These are phyloP conservation scores for Callipepla californica DNA, from an alignment of 2,113 vertebrate species.

Conservation along the genomic window DNA sequence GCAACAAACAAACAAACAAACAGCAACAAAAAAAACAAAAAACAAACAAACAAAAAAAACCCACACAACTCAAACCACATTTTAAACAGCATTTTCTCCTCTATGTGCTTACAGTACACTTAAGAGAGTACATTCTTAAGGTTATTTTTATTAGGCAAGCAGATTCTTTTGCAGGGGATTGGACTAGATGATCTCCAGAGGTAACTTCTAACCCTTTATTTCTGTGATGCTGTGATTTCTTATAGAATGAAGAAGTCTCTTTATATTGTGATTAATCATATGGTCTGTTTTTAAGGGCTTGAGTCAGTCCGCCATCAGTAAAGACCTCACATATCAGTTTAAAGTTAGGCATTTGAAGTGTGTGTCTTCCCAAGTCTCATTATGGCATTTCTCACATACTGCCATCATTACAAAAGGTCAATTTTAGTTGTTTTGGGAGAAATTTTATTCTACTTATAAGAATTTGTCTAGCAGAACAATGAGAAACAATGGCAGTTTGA, in stretches of 20 bases:
- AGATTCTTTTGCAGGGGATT: background rate
- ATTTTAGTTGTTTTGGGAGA: background rate
- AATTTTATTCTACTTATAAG: background rate
- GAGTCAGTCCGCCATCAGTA: background rate
- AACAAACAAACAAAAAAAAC: background rate
- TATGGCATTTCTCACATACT: background rate
- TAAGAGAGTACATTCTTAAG: background rate
- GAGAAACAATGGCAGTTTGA: background rate
- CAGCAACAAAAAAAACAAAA: no score
- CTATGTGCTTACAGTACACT: background rate
- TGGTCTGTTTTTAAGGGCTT: background rate
- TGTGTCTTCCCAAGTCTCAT: background rate
- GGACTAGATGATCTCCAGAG: no score
- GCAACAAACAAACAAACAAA: background rate
- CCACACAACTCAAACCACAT: background rate
- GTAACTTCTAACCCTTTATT: no score
- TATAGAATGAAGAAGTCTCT: background rate
- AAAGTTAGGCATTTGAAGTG: background rate
- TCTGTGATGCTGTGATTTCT: background rate
- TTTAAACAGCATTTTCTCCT: background rate
- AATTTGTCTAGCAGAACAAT: background rate
- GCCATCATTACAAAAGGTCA: background rate
- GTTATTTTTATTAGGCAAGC: background rate
- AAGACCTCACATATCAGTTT: background rate
- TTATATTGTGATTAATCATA: background rate